Evolutionary conservation across 2,797 vertebrate species (phyloP).

Genomic region (Lepilemur ruficaudatus): DNA sequence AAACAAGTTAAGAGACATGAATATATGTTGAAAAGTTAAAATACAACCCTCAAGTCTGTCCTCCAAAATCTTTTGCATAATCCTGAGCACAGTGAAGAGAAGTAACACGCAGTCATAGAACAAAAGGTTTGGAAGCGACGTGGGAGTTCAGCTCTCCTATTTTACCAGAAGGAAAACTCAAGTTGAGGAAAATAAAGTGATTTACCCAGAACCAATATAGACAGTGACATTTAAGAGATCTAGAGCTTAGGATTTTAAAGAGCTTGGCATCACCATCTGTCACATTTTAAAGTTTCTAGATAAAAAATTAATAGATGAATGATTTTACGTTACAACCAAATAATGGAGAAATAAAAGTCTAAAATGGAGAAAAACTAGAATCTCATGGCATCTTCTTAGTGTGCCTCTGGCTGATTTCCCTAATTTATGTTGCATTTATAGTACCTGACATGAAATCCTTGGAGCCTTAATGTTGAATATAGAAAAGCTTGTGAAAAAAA

Average conservation of each 20-base stretch:
- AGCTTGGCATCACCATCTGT: neutral
- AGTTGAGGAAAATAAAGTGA: neutral
- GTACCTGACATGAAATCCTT: neutral
- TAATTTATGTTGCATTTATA: neutral
- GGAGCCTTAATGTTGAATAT: neutral
- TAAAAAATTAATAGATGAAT: conserved; percentile 21
- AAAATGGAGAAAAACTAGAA: neutral
- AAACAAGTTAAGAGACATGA: neutral
- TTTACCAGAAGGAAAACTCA: conserved; percentile 5
- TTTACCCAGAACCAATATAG: neutral
- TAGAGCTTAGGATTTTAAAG: conserved; percentile 8
- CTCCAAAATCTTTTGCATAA: neutral
- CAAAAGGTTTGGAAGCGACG: neutral
- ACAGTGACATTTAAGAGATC: conserved; percentile 1
- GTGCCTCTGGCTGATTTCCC: neutral
- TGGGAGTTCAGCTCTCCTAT: neutral
- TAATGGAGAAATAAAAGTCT: neutral
- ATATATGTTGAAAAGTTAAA: neutral
- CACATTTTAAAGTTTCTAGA: neutral
- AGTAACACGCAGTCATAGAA: neutral
- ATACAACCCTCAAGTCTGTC: neutral
- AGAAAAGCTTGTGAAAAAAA: neutral
- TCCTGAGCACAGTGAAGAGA: neutral
- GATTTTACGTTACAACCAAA: conserved; percentile 26
- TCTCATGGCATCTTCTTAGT: neutral